Evolutionary conservation across 2,888 invertebrate genomes (phyloP), one percentile per base, ranked within the genome.

Genomic region (Caenorhabditis drosophilae): DNA sequence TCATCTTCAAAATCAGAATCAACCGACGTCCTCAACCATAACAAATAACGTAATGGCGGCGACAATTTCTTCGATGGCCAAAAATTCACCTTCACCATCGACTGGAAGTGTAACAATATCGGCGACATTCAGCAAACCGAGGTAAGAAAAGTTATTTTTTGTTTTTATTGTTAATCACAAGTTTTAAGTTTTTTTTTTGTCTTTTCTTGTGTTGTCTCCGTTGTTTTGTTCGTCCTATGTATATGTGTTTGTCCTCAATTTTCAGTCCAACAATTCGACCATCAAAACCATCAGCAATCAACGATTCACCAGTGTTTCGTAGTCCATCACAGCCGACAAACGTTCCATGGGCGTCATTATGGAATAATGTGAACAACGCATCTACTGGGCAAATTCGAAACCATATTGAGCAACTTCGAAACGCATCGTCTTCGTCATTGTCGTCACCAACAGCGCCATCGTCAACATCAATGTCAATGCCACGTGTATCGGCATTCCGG

Each of bases 401-500:
- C 0, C 61, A 54, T 27, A 55, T 67, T 12, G 47, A 58, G 26
- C 68, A 61, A n/a, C 49, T 56, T 12, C 25, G 57, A n/a, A 70
- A 64, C 27, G 54, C 50, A 7, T 52, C 59, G 15, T 52, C 56
- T 4, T 60, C 55, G 0, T 55, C 60, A 2, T 49, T 47, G n/a
- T 50, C 53, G 31, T n/a, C n/a, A n/a, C n/a, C n/a, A n/a, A n/a
- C n/a, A n/a, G n/a, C n/a, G n/a, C n/a, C n/a, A n/a, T n/a, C n/a
- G n/a, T n/a, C n/a, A n/a, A n/a, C n/a, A n/a, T 31, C 26, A 11
- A 15, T 4, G 12, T 38, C 27, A 7, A 47, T 51, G 40, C 51
- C 58, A 16, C 45, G 73, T 12, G 61, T 70, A 16, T 70, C 68
- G 27, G 73, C 73, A 26, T 73, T 73, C 55, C 64, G 73, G n/a